Base-by-base conservation (phyloP, 2,888 invertebrate species). In the Cephonodes hylas region DNA sequence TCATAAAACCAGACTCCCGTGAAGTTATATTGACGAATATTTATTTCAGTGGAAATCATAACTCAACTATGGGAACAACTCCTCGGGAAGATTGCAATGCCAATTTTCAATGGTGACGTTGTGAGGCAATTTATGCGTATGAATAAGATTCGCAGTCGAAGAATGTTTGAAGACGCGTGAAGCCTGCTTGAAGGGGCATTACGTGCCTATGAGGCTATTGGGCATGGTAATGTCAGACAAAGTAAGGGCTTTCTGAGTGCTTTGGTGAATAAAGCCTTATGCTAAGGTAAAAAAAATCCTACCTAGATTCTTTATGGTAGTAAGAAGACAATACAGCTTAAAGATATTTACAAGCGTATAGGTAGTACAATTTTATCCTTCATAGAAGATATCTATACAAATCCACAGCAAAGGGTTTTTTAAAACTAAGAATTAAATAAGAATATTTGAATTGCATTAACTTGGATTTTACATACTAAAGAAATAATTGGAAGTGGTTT, bases 81-180 rank as follows among this genome's bases (percentile, higher is more conserved):
- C 73, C 69, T 42, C 23, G 64, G 58, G 65, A 46, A 70, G 71
- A 78, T 78, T 73, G 78, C 76, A 72, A 75, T 72, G 73, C 73
- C 76, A 72, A 64, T 72, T 70, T 63, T 71, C 71, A 70, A 73
- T 65, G 67, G 69, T 63, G 65, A 73, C 66, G 71, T 71, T 73
- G 75, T 71, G 56, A 63, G 63, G 61, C 75, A 79, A 79, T 75
- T 76, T 77, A 79, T 77, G 66, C 65, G 44, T 38, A 38, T 42
- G 48, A 60, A 53, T 42, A 8, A 31, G 27, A 18, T 31, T 20
- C 22, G 45, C 22, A 10, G 13, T 45, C 10, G n/a, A n/a, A n/a
- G n/a, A n/a, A n/a, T 45, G 45, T 22, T 13, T 8, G 31, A 13
- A 22, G 13, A 27, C n/a, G 27, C 38, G 57, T 57, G 27, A 18